Percentiles rank a stretch among this genome's conserved stretches.
phyloP scores from a whole-genome alignment of 1,140 invertebrate genomes.

The Globodera rostochiensis region DNA sequence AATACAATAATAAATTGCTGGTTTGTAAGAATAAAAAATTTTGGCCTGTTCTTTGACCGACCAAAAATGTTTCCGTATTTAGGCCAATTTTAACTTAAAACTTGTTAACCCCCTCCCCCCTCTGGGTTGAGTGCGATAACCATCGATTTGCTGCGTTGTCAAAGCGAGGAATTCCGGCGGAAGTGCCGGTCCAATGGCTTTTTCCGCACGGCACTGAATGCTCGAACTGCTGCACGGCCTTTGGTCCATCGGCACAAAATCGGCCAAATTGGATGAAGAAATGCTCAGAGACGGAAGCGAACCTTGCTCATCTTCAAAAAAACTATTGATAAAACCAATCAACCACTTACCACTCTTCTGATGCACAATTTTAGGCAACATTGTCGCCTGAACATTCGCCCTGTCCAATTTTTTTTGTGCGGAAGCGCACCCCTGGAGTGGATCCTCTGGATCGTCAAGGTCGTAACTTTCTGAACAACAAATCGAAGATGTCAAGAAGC shows the following conservation, averaged over 20 bases:
- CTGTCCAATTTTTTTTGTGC: not conserved
- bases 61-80: no score
- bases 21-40: no score
- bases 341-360: slow-evolving; percentile 5
- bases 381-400: not conserved
- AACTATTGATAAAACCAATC: not conserved
- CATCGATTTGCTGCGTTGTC: not conserved
- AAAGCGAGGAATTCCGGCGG: slow-evolving; percentile 16
- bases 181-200: slow-evolving; percentile 30
- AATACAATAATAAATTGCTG: no score
- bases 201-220: not conserved
- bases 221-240: slow-evolving; percentile 4
- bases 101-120: no score
- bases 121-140: not conserved
- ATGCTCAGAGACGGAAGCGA: slow-evolving; percentile 14
- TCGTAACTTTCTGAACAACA: slow-evolving; percentile 13
- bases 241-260: slow-evolving; percentile 24
- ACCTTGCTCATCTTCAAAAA: slow-evolving; percentile 14
- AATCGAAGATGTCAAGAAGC: not conserved
- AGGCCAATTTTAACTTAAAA: no score
- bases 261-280: not conserved
- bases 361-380: slow-evolving; percentile 12
- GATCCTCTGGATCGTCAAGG: slow-evolving; percentile 37
- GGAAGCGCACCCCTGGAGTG: slow-evolving; percentile 9
- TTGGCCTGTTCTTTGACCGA: no score